A percentile compares a stretch with the other conserved stretches of the same genome.
phyloP scores from a whole-genome alignment of 2,888 invertebrate genomes.

The Campoletis raptor region DNA sequence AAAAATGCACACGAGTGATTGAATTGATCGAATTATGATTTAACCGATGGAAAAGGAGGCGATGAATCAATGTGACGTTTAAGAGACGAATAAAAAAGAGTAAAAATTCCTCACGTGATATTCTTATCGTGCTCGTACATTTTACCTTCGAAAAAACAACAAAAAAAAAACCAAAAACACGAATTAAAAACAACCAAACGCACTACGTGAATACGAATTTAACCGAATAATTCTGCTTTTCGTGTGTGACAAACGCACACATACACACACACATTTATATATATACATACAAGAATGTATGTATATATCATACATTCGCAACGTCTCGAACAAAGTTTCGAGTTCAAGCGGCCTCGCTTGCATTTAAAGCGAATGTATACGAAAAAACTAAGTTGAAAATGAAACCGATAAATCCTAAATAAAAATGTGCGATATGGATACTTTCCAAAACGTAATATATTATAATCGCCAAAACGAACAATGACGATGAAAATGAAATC shows the following conservation, averaged over 20 bases:
- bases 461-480: conserved; percentile 11
- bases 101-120: conserved; percentile 51
- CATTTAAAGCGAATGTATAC: conserved; percentile 10
- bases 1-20: background rate
- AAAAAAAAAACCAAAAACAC: conserved; percentile 19
- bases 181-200: conserved; percentile 9
- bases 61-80: conserved; percentile 48
- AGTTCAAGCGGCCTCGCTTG: conserved; percentile 15
- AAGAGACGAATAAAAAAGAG: conserved; percentile 25
- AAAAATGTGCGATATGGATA: conserved; percentile 4
- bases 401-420: background rate
- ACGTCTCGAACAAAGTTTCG: conserved; percentile 30
- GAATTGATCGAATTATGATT: conserved; percentile 25
- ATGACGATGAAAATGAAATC: conserved; percentile 1
- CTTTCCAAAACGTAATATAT: background rate
- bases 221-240: conserved; percentile 9
- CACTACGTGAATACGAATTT: background rate
- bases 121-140: conserved; percentile 61
- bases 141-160: conserved; percentile 41
- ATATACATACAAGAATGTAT: conserved; percentile 20
- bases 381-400: background rate
- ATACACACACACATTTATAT: background rate
- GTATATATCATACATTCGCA: background rate
- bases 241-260: background rate
- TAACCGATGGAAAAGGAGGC: conserved; percentile 30